Percentiles rank a stretch among this genome's conserved stretches.
Conservation (phyloP, 2,797 vertebrate genomes). For the Ibycter americanus region DNA sequence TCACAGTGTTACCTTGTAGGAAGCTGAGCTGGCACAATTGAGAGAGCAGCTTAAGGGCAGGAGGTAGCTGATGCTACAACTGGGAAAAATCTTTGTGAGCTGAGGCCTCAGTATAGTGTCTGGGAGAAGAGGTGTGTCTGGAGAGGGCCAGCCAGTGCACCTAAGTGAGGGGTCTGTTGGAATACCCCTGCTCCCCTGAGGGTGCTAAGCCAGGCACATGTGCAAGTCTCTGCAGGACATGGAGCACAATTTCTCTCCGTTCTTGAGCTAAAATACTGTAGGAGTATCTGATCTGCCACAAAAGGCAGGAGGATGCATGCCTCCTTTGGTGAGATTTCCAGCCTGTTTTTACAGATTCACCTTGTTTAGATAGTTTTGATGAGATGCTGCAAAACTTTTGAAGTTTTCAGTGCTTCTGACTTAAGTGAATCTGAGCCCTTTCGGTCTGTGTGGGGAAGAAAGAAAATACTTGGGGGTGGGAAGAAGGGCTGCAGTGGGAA, state of each 20-base stretch:
- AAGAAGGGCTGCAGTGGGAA: not conserved
- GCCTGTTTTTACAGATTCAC: not conserved
- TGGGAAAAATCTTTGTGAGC: not conserved
- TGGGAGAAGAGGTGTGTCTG: not conserved
- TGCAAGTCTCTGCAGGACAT: not conserved
- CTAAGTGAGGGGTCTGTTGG: not conserved
- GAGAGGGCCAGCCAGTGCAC: not conserved
- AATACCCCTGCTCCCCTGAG: not conserved
- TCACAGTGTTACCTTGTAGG: not conserved
- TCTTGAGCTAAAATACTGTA: not conserved
- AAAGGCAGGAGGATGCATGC: not conserved
- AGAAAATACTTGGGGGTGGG: not conserved
- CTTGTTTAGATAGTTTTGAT: not conserved
- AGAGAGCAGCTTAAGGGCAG: too few relatives aligned
- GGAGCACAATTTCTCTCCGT: not conserved
- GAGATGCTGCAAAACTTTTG: not conserved
- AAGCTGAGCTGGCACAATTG: not conserved
- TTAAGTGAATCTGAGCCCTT: not conserved
- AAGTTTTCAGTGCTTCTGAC: not conserved
- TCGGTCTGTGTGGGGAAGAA: not conserved
- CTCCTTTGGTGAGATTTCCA: not conserved
- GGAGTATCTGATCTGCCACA: not conserved
- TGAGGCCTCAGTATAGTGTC: not conserved
- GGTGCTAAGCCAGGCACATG: fast-evolving
- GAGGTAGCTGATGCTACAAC: not conserved